Evolutionary conservation across 2,113 vertebrate species (phyloP).

Genomic region (Saguinus imperator): DNA sequence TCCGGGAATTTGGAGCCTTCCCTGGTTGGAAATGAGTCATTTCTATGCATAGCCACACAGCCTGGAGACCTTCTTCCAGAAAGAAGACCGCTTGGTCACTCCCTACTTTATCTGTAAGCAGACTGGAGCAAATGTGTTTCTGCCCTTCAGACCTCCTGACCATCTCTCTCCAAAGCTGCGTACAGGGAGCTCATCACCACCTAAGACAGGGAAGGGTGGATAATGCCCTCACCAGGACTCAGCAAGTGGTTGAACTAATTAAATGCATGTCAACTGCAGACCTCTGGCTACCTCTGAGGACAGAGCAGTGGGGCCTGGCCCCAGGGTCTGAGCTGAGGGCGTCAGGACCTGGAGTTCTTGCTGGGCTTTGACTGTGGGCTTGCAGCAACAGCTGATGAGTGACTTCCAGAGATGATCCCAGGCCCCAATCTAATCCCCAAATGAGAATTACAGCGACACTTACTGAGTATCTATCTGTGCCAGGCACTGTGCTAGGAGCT

Average conservation of each 20-base stretch:
- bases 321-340: not conserved
- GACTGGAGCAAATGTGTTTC: not conserved
- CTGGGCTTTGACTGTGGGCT: not conserved
- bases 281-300: not conserved
- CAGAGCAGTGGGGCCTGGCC: not conserved
- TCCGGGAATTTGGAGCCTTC: not conserved
- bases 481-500: not conserved
- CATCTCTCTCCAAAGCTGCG: not conserved
- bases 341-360: no score
- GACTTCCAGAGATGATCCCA: not conserved
- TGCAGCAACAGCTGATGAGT: accelerated
- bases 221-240: not conserved
- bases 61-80: not conserved
- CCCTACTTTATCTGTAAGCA: not conserved
- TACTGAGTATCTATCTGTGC: accelerated
- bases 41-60: accelerated
- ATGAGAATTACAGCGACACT: not conserved
- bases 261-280: not conserved
- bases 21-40: not conserved
- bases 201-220: not conserved
- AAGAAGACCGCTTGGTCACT: not conserved
- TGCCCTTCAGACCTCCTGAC: not conserved
- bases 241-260: not conserved
- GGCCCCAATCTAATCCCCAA: not conserved
- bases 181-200: not conserved